Conservation (phyloP, 1,140 invertebrate genomes). For the Copidosoma floridanum region DNA sequence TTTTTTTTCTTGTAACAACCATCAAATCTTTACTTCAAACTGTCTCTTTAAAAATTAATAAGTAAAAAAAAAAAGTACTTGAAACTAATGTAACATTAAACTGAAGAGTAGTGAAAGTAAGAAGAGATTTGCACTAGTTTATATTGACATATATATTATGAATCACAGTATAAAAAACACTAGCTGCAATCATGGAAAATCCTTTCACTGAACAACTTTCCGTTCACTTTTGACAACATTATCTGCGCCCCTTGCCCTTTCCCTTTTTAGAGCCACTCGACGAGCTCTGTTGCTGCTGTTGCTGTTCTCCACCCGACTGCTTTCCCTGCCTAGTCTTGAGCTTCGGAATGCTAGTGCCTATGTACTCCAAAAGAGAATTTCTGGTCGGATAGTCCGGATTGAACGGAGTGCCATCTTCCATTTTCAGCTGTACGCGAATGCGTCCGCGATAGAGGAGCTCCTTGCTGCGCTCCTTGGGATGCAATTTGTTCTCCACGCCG, state of each 20-base stretch:
- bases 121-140: not conserved
- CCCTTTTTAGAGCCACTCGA: slow-evolving; percentile 46
- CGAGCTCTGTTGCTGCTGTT: slow-evolving; percentile 40
- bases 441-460: slow-evolving; percentile 81
- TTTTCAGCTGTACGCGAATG: slow-evolving; percentile 87
- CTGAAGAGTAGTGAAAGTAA: too few relatives aligned
- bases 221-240: not conserved
- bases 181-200: not conserved
- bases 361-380: slow-evolving; percentile 73
- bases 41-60: too few relatives aligned
- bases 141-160: too few relatives aligned
- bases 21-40: too few relatives aligned
- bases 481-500: slow-evolving; percentile 92
- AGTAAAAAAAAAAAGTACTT: too few relatives aligned
- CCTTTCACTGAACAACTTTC: not conserved
- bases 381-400: slow-evolving; percentile 75
- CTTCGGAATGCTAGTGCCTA: slow-evolving; percentile 88
- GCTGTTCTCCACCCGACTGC: slow-evolving; percentile 48
- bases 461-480: slow-evolving; percentile 88
- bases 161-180: not conserved
- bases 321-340: slow-evolving; percentile 75
- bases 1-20: too few relatives aligned
- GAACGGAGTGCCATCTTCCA: slow-evolving; percentile 82
- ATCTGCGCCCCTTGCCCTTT: slow-evolving; percentile 53
- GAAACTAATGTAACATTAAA: too few relatives aligned